Percentiles rank a stretch among this genome's conserved stretches.
phyloP scores from a whole-genome alignment of 1,140 invertebrate species.

The Caenorhabditis remanei region DNA sequence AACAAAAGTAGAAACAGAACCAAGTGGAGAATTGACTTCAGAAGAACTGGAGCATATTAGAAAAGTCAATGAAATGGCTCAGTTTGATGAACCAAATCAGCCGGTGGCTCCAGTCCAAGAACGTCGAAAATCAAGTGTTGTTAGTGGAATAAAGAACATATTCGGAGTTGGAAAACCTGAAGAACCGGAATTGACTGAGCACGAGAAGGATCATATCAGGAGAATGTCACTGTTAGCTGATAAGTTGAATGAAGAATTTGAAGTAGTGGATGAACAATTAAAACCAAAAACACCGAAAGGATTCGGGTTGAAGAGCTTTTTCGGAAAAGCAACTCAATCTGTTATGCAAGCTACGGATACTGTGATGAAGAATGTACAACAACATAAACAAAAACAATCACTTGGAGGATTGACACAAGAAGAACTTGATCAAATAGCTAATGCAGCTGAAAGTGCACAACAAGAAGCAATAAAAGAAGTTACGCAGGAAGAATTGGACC shows the following conservation, averaged over 20 bases:
- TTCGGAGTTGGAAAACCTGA: slow-evolving; percentile 1
- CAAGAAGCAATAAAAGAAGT: slow-evolving; percentile 25
- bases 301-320: slow-evolving; percentile 46
- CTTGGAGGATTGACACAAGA: slow-evolving; percentile 3
- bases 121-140: slow-evolving; percentile 41
- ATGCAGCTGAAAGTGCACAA: slow-evolving; percentile 31
- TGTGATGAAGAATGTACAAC: slow-evolving; percentile 23
- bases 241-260: slow-evolving; percentile 27
- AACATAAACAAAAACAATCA: neutral
- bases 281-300: neutral
- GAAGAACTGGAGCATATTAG: slow-evolving; percentile 62
- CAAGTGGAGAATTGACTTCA: slow-evolving; percentile 46
- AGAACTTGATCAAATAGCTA: neutral
- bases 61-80: slow-evolving; percentile 49
- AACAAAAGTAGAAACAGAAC: neutral
- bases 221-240: slow-evolving; percentile 56
- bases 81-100: slow-evolving; percentile 1
- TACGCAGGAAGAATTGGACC: slow-evolving; percentile 56
- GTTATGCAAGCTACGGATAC: slow-evolving; percentile 46
- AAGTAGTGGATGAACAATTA: neutral
- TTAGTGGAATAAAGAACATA: slow-evolving; percentile 30
- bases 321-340: slow-evolving; percentile 61
- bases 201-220: slow-evolving; percentile 61
- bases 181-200: slow-evolving; percentile 41
- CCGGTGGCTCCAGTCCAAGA: slow-evolving; percentile 29